A percentile compares a stretch with the other conserved stretches of the same genome.
Evolutionary conservation across 2,797 vertebrate species (phyloP).

Genomic region (Picus viridis): DNA sequence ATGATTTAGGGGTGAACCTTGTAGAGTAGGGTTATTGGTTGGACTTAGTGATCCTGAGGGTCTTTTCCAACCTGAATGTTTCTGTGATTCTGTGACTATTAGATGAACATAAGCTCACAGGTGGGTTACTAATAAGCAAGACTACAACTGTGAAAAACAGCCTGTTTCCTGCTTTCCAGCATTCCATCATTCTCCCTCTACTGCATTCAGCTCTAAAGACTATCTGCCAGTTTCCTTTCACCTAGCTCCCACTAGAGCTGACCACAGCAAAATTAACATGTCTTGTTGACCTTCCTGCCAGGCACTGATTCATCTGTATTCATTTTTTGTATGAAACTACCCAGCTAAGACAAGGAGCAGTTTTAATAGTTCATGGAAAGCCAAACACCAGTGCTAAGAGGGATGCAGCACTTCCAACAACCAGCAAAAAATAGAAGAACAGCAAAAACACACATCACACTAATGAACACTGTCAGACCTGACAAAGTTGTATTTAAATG

Average conservation of each 20-base stretch:
- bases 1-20: too few relatives aligned
- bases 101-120: not conserved
- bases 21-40: too few relatives aligned
- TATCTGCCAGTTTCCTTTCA: not conserved
- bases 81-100: not conserved
- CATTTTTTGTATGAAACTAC: not conserved
- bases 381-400: not conserved
- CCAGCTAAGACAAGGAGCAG: not conserved
- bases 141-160: not conserved
- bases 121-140: not conserved
- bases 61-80: too few relatives aligned
- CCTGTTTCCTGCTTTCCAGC: not conserved
- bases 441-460: not conserved
- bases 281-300: not conserved
- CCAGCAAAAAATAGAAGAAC: not conserved
- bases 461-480: fast-evolving
- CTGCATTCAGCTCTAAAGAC: not conserved
- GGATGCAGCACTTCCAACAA: not conserved
- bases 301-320: not conserved
- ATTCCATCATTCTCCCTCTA: not conserved
- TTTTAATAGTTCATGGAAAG: not conserved
- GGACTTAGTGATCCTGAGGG: too few relatives aligned
- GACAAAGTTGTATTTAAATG: not conserved
- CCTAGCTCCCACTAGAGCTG: not conserved
- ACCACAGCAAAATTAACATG: not conserved